Evolutionary conservation across 2,113 vertebrate genomes (phyloP).

Genomic region (Montifringilla adamsi): DNA sequence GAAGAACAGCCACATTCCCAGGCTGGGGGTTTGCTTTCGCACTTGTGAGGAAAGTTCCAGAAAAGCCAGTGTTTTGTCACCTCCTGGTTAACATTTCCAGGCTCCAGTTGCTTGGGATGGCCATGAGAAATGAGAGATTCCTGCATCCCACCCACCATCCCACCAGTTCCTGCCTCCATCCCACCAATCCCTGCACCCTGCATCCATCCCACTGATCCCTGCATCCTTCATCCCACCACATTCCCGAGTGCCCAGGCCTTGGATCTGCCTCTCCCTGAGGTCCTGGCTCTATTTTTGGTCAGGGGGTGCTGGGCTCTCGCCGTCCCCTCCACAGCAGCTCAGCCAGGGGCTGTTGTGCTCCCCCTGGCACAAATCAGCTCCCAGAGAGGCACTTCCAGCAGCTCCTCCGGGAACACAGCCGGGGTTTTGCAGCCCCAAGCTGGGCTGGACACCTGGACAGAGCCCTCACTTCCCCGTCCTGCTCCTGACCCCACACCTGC

Average conservation of each 20-base stretch:
- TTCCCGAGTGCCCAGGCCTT: not conserved
- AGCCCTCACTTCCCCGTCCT: not conserved
- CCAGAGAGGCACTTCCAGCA: not conserved
- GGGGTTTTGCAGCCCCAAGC: not conserved
- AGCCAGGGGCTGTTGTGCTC: rapidly evolving
- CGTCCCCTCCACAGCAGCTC: not conserved
- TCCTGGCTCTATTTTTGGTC: not conserved
- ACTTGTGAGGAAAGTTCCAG: not conserved
- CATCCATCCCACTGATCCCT: not conserved
- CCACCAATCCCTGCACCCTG: not conserved
- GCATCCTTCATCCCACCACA: not conserved
- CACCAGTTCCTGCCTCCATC: not conserved
- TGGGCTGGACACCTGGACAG: not conserved
- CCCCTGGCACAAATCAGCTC: not conserved
- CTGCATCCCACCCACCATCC: not conserved
- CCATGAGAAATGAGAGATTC: not conserved
- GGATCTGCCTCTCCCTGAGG: not conserved
- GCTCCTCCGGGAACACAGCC: not conserved
- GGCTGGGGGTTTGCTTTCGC: not conserved
- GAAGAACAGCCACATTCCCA: not conserved
- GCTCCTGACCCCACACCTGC: not conserved
- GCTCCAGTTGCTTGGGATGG: rapidly evolving
- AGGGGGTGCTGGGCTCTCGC: not conserved
- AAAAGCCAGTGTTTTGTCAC: not conserved
- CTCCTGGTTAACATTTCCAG: not conserved